Percentiles rank a stretch among this genome's conserved stretches.
These are phyloP conservation scores for Erithacus rubecula DNA, from an alignment of 2,797 vertebrate species.

Conservation along the genomic window DNA sequence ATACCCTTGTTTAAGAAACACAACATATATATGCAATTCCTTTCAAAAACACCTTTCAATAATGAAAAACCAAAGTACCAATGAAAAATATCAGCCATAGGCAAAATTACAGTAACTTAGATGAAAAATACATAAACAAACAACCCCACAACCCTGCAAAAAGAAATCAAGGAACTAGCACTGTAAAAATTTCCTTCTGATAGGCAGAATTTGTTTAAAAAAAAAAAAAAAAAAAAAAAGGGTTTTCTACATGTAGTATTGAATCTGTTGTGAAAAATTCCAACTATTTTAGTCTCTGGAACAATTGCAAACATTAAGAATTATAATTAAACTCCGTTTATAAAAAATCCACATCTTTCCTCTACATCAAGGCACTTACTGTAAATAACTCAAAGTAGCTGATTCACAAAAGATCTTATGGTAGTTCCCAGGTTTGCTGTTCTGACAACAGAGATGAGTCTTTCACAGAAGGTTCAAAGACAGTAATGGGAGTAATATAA, in stretches of 20 bases:
- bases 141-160: background rate
- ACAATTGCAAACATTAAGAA: background rate
- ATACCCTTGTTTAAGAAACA: background rate
- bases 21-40: background rate
- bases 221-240: background rate
- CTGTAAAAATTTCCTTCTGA: background rate
- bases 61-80: background rate
- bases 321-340: background rate
- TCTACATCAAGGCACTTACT: background rate
- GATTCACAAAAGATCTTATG: background rate
- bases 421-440: background rate
- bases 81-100: background rate
- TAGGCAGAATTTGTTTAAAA: background rate
- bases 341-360: background rate
- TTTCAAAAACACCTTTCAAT: background rate
- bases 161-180: background rate
- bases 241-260: background rate
- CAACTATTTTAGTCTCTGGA: background rate
- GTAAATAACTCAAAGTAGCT: background rate
- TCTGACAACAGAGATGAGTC: background rate
- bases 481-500: slow-evolving; percentile 20
- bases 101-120: background rate
- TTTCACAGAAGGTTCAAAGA: slow-evolving; percentile 3
- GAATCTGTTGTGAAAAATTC: background rate
- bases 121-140: background rate